Evolutionary conservation across 2,797 vertebrate species (phyloP).

Genomic region (Phoebastria nigripes): DNA sequence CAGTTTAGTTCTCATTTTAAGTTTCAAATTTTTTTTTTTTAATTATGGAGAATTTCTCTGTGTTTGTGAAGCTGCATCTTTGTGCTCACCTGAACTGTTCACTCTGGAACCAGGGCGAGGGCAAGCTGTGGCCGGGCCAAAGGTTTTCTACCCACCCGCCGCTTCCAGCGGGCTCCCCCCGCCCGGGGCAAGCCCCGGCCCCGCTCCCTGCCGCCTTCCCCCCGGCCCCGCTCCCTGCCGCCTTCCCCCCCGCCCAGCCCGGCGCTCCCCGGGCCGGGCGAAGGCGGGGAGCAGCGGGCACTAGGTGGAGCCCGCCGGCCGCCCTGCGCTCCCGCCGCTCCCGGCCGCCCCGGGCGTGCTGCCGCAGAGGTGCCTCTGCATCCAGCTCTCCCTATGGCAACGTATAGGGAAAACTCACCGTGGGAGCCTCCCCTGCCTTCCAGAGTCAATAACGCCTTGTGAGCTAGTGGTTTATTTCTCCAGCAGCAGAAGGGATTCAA

Average conservation of each 20-base stretch:
- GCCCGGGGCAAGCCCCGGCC: neutral
- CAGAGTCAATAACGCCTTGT: rapidly evolving
- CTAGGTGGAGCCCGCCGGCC: neutral
- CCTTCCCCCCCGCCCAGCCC: neutral
- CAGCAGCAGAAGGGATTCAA: neutral
- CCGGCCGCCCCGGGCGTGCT: neutral
- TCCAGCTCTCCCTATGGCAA: rapidly evolving
- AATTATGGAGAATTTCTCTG: rapidly evolving
- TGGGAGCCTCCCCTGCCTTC: neutral
- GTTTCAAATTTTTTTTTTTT: neutral
- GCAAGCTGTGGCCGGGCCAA: rapidly evolving
- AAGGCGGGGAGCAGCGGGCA: neutral
- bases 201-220: neutral
- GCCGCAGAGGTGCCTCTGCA: neutral
- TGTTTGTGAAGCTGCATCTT: neutral
- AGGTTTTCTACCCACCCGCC: rapidly evolving
- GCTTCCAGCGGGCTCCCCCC: rapidly evolving
- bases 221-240: too few relatives aligned
- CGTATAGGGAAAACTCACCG: rapidly evolving
- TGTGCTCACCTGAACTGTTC: rapidly evolving
- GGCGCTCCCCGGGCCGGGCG: neutral
- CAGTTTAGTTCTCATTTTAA: neutral
- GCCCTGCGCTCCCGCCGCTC: neutral
- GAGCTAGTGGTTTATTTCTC: rapidly evolving
- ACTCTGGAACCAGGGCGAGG: rapidly evolving